Evolutionary conservation across 2,888 invertebrate species (phyloP).

Genomic region (Lypha dubia): DNA sequence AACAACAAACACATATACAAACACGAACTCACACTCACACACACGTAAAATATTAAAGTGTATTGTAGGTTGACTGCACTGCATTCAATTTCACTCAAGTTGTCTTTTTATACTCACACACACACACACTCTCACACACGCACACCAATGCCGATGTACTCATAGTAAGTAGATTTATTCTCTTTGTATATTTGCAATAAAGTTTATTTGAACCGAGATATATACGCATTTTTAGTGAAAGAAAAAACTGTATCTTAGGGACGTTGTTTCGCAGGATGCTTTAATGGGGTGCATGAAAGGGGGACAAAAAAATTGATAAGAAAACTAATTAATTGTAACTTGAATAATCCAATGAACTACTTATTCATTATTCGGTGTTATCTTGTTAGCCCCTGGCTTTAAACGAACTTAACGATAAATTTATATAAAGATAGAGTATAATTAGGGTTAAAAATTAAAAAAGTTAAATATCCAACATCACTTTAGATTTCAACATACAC

Average conservation of each 20-base stretch:
- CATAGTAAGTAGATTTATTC: slow-evolving; percentile 44
- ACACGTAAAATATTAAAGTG: neutral
- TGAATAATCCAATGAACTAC: neutral
- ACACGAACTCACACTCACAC: neutral
- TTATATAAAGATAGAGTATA: too few relatives aligned
- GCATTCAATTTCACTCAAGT: slow-evolving; percentile 10
- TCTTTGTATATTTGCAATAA: slow-evolving; percentile 42
- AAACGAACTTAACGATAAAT: neutral
- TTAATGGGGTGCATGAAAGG: too few relatives aligned
- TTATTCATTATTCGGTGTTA: neutral
- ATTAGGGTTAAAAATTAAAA: neutral
- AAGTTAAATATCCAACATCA: too few relatives aligned
- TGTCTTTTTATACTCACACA: slow-evolving; percentile 10
- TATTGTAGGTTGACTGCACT: slow-evolving; percentile 23
- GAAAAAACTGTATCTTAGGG: neutral
- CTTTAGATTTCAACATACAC: too few relatives aligned
- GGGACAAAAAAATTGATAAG: neutral
- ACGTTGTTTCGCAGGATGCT: neutral
- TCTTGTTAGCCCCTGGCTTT: neutral
- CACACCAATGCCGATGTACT: slow-evolving; percentile 4
- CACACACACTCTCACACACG: neutral
- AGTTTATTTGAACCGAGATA: slow-evolving; percentile 28
- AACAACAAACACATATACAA: neutral
- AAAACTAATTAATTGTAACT: neutral
- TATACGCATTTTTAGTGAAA: neutral